A percentile compares a stretch with the other conserved stretches of the same genome.
Conservation (phyloP, 2,797 vertebrate species). For the Centropyge bicolor region DNA sequence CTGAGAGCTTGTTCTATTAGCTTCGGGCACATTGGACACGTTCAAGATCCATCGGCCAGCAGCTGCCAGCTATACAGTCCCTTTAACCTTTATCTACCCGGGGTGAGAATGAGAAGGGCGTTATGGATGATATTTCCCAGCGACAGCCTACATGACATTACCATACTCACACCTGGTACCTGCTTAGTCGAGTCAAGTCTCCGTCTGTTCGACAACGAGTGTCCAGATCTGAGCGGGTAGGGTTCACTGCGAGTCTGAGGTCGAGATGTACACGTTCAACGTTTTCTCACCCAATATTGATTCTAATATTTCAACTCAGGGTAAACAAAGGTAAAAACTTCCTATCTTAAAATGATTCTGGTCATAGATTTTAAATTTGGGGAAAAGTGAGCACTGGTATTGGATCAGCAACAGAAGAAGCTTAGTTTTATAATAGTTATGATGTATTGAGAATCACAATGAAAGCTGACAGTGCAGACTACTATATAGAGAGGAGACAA, state of each 20-base stretch:
- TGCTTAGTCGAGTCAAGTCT: background rate
- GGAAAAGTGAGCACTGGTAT: too few relatives aligned
- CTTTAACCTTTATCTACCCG: conserved; percentile 47
- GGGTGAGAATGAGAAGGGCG: conserved; percentile 11
- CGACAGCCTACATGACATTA: background rate
- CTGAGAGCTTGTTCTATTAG: conserved; percentile 66
- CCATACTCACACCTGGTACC: conserved; percentile 6
- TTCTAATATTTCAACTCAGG: background rate
- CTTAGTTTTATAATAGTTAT: background rate
- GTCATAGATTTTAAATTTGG: too few relatives aligned
- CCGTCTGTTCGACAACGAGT: background rate
- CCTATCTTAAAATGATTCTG: too few relatives aligned
- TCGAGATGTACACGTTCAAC: background rate
- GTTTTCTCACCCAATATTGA: background rate
- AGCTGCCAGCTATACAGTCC: conserved; percentile 38
- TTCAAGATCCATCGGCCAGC: conserved; percentile 47
- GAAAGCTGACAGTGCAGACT: background rate
- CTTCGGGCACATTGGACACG: conserved; percentile 47
- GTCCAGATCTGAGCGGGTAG: background rate
- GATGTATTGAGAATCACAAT: background rate
- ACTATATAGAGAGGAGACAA: background rate
- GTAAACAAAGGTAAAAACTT: too few relatives aligned
- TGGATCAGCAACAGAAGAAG: background rate
- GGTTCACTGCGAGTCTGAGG: background rate
- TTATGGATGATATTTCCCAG: conserved; percentile 3